These are phyloP conservation scores for Hemistola chrysoprasaria DNA, from an alignment of 2,888 invertebrate genomes.

Conservation along the genomic window DNA sequence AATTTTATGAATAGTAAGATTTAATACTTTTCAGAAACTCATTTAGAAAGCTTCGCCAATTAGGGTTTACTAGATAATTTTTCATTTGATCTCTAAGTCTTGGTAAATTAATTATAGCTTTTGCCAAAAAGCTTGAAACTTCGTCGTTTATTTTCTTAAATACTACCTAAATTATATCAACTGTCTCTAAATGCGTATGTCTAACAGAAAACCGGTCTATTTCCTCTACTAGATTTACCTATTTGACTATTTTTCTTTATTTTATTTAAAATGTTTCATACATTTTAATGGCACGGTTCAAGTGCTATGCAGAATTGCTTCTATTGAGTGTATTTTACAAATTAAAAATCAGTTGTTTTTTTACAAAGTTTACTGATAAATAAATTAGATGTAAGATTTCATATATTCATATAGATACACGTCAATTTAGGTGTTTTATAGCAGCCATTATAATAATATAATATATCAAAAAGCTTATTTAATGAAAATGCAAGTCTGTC, in stretches of 20 bases:
- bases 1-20: too few relatives aligned
- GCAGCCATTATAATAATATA: neutral
- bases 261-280: slow-evolving; percentile 47
- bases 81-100: too few relatives aligned
- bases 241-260: slow-evolving; percentile 69
- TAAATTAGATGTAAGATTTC: slow-evolving; percentile 1
- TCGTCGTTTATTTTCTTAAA: slow-evolving; percentile 52
- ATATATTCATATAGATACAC: slow-evolving; percentile 3
- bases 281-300: slow-evolving; percentile 55
- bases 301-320: slow-evolving; percentile 35
- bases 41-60: too few relatives aligned
- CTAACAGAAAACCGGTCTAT: slow-evolving; percentile 79
- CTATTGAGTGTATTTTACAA: slow-evolving; percentile 25
- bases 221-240: slow-evolving; percentile 68
- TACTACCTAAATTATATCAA: slow-evolving; percentile 71
- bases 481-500: too few relatives aligned
- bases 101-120: neutral
- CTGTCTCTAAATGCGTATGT: slow-evolving; percentile 76
- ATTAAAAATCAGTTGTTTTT: too few relatives aligned
- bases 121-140: slow-evolving; percentile 55
- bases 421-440: slow-evolving; percentile 1
- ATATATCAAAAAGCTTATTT: too few relatives aligned
- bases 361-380: slow-evolving; percentile 4
- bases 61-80: too few relatives aligned
- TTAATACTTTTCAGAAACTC: too few relatives aligned